Conservation (phyloP, 2,797 vertebrate genomes). For the Masticophis lateralis region DNA sequence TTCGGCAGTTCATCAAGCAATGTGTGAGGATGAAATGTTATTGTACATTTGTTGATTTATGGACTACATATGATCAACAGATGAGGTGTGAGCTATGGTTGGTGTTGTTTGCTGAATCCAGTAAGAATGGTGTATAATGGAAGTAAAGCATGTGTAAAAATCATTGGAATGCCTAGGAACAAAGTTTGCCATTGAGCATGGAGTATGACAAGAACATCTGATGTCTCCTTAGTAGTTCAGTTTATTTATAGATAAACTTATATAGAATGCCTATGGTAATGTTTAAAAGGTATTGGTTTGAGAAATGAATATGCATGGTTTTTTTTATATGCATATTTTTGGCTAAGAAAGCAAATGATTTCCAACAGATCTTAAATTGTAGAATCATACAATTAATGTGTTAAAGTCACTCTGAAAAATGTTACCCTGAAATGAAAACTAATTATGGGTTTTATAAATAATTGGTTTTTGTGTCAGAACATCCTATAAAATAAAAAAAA, state of each 20-base stretch:
- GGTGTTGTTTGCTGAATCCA: not conserved
- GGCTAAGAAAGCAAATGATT: not conserved
- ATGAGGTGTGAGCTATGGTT: not conserved
- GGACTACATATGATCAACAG: not conserved
- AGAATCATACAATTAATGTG: not conserved
- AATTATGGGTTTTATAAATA: not conserved
- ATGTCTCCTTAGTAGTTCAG: not conserved
- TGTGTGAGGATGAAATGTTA: not conserved
- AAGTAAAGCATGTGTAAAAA: not conserved
- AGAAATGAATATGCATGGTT: not conserved
- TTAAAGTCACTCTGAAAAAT: not conserved
- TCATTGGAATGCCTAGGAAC: not conserved
- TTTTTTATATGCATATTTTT: not conserved
- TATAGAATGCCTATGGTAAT: not conserved
- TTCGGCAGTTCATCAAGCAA: not conserved
- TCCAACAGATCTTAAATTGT: not conserved
- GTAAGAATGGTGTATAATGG: not conserved
- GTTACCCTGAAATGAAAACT: not conserved
- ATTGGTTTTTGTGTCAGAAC: not conserved
- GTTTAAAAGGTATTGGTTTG: not conserved
- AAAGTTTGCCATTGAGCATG: not conserved
- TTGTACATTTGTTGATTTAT: not conserved
- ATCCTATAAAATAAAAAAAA: not conserved
- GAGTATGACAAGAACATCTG: not conserved
- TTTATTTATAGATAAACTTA: not conserved